phyloP scores from a whole-genome alignment of 1,140 invertebrate species.

The Argopecten irradians region DNA sequence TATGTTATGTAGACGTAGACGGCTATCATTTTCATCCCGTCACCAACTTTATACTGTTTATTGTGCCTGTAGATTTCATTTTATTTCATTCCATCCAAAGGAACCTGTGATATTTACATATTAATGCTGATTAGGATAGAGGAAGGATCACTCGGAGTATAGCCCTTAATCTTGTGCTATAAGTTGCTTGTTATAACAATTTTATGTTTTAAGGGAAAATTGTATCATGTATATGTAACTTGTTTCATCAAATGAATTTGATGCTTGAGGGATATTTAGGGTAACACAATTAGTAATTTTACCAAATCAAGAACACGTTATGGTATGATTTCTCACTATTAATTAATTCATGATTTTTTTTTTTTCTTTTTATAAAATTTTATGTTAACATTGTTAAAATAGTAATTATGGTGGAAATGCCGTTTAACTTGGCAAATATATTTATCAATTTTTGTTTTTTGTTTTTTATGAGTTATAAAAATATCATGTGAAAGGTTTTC shows the following conservation, averaged over 20 bases:
- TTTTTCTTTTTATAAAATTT: not conserved
- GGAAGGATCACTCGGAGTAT: not conserved
- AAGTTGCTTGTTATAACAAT: not conserved
- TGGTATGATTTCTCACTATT: not conserved
- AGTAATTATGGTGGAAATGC: no score
- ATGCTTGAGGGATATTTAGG: not conserved
- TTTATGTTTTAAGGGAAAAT: not conserved
- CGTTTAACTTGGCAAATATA: not conserved
- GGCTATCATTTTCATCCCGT: not conserved
- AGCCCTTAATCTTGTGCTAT: not conserved
- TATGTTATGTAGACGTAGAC: not conserved
- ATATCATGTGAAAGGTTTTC: not conserved
- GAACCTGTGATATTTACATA: constrained; percentile 12
- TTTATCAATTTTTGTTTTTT: no score
- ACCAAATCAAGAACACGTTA: not conserved
- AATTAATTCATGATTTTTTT: not conserved
- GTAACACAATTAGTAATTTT: no score
- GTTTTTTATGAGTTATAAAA: not conserved
- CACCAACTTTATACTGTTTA: not conserved
- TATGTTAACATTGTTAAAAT: not conserved
- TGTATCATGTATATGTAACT: not conserved
- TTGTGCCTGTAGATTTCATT: not conserved
- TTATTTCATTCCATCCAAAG: not conserved
- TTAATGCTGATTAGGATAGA: not conserved
- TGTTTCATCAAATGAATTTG: not conserved